phyloP scores from a whole-genome alignment of 2,888 invertebrate genomes.

The Eilema griseolum region DNA sequence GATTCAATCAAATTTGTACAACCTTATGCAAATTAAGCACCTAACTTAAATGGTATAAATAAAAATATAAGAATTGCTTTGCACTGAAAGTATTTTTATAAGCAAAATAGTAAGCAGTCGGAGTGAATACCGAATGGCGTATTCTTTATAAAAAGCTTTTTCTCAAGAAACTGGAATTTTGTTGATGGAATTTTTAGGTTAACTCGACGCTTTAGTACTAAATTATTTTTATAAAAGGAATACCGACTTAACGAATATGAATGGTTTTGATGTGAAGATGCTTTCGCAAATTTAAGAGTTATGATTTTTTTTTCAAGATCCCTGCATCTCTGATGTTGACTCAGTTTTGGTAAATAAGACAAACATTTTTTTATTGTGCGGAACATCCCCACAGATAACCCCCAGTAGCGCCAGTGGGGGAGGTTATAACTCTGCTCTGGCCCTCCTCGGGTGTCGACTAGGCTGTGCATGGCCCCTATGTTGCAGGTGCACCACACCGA shows the following conservation, averaged over 20 bases:
- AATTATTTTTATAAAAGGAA: background rate
- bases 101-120: constrained; percentile 1
- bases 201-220: background rate
- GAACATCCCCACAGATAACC: no score
- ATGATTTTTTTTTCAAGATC: background rate
- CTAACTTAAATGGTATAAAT: background rate
- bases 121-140: background rate
- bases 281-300: background rate
- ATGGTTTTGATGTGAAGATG: constrained; percentile 3
- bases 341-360: background rate
- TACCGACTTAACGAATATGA: background rate
- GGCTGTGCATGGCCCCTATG: no score
- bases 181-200: constrained; percentile 7
- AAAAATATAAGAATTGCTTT: constrained; percentile 6
- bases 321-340: background rate
- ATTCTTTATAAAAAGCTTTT: constrained; percentile 6
- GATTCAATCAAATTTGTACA: background rate
- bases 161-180: background rate
- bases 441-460: no score
- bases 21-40: background rate
- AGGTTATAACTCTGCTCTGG: no score
- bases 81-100: background rate
- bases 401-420: no score
- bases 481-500: no score
- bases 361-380: no score